A percentile compares a stretch with the other conserved stretches of the same genome.
phyloP scores from a whole-genome alignment of 2,797 vertebrate genomes.

The Aldrovandia affinis region DNA sequence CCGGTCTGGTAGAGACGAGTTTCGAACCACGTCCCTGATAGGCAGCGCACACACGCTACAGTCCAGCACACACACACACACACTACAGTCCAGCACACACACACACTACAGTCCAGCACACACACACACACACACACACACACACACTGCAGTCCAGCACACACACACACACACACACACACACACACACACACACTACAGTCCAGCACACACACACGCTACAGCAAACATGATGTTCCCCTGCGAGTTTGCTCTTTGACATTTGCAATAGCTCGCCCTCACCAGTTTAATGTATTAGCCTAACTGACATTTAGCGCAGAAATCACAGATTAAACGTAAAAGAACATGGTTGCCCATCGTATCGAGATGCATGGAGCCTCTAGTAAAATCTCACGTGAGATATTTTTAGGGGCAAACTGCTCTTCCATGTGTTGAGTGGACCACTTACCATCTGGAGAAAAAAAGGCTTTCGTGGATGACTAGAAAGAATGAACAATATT shows the following conservation, averaged over 20 bases:
- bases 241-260: neutral
- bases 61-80: too few species aligned
- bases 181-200: too few species aligned
- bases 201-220: too few species aligned
- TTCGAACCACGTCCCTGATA: too few species aligned
- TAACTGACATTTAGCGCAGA: conserved; percentile 27
- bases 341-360: neutral
- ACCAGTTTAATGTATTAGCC: neutral
- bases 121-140: too few species aligned
- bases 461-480: neutral
- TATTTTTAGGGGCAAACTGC: neutral
- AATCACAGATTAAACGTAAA: neutral
- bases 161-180: too few species aligned
- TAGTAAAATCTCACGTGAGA: neutral
- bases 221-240: neutral
- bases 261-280: neutral
- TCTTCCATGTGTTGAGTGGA: neutral
- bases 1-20: too few species aligned
- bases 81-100: too few species aligned
- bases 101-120: too few species aligned
- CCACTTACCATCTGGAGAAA: neutral
- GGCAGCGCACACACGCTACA: too few species aligned
- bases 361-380: neutral
- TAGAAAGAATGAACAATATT: neutral
- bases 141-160: too few species aligned